Percentiles rank a stretch among this genome's conserved stretches.
These are phyloP conservation scores for Punctoribates punctum DNA, from an alignment of 2,888 invertebrate genomes.

Conservation along the genomic window DNA sequence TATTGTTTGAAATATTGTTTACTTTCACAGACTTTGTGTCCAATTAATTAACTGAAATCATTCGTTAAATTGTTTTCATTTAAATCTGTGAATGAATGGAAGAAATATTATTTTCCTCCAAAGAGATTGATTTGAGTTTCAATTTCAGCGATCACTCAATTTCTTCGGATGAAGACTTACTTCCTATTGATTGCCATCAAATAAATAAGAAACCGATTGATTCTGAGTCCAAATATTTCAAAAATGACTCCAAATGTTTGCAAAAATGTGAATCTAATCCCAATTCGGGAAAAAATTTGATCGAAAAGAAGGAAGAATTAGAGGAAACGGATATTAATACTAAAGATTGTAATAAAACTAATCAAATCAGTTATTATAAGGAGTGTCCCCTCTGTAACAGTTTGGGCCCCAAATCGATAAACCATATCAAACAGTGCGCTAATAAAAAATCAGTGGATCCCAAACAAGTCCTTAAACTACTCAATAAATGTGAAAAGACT, in stretches of 20 bases:
- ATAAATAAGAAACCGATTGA: not conserved
- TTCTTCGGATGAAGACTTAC: constrained; percentile 9
- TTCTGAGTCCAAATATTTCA: not conserved
- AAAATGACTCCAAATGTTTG: not conserved
- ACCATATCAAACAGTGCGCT: constrained; percentile 30
- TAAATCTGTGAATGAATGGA: not conserved
- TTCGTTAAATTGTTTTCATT: no score
- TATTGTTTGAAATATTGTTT: not conserved
- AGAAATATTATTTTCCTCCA: not conserved
- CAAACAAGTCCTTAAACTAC: not conserved
- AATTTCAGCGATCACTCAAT: constrained; percentile 5
- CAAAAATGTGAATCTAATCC: no score
- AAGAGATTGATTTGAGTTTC: not conserved
- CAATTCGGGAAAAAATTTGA: not conserved
- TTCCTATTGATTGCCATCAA: constrained; percentile 11
- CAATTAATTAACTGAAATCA: not conserved
- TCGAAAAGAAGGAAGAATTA: not conserved
- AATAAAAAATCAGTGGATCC: constrained; percentile 8
- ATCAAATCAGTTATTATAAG: not conserved
- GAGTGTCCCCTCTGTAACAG: constrained; percentile 6
- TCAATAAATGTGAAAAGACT: constrained; percentile 4
- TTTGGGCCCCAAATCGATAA: not conserved
- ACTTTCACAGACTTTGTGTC: not conserved
- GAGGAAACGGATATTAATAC: not conserved
- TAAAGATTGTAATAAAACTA: not conserved